Base-by-base conservation (phyloP, 2,888 invertebrate genomes). In the Nephrotoma appendiculata region DNA sequence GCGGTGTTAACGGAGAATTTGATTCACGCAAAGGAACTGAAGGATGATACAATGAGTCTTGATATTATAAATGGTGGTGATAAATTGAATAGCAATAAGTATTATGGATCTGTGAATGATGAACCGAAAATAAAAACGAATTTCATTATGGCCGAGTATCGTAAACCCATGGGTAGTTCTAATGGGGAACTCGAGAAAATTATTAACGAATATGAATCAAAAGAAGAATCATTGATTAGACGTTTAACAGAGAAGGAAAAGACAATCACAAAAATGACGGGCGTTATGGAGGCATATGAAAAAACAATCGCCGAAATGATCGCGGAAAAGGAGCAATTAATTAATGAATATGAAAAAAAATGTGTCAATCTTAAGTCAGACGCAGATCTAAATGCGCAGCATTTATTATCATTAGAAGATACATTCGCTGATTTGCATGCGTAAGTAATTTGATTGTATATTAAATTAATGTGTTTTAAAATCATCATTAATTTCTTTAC, bases 271-370 rank as follows among this genome's bases (percentile, higher is more conserved):
- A 92, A 92, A 89, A 90, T 92, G 89, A 91, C 96, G 91, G 94
- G 94, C 88, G 94, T 96, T 7, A 94, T 96, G 92, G 94, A 95
- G 89, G 96, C 96, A 89, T 96, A 96, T 92, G 96, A 96, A 90
- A 95, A 95, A 90, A 95, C 96, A 44, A 95, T 96, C 89, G 94
- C 95, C 6, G 94, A 95, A 89, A 92, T 96, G 88, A 94, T 96
- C 90, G 94, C 94, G 86, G 95, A 96, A 90, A 94, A 95, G 89
- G 95, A 96, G 90, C 93, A 94, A 88, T 87, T 91, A 87, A 89
- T 89, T 88, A 91, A 91, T 88, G 90, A 89, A 88, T 91, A 91
- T 88, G 94, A 95, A 89, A 93, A 93, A 87, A 94, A 94, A 89
- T 92, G 94, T 89, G 89, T 90, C 52, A 93, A 93, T 88, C 91